Base-by-base conservation (phyloP, 2,113 vertebrate species). In the Ascaphus truei region DNA sequence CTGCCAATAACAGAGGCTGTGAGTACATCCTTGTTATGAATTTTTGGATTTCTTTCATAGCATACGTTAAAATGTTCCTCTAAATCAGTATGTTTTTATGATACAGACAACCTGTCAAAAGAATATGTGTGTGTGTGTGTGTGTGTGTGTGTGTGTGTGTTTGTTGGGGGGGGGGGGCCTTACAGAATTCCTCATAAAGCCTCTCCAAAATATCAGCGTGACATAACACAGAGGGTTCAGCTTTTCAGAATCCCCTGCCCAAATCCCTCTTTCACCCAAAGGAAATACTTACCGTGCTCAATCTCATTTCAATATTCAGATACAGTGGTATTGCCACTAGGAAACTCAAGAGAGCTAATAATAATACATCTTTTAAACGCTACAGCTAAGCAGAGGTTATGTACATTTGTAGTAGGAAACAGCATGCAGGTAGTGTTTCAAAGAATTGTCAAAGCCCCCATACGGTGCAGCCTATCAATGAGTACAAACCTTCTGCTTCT, bases 31-130 rank as follows among this genome's bases (percentile, higher is more conserved):
- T 53, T 55, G 26, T 41, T 55, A 43, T 31, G 43, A 43, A 53
- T 53, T 65, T 41, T 7, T 43, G 25, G n/a, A 66, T 55, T 55
- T 66, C 30, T 56, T 43, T 43, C 55, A 55, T 51, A 55, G n/a
- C 22, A 12, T 56, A 26, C 50, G 41, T 66, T 56, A 66, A 66
- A 31, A 50, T 23, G 29, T 7, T 25, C 30, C 36, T 31, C 45
- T 22, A 50, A 16, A 50, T 16, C 30, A 16, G 31, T 31, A 31
- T 23, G 61, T 63, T 63, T 48, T 62, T 62, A 30, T 43, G 20
- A 27, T 43, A 62, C 22, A 43, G 60, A 31, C 33, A 7, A 63
- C 30, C 50, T 8, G 20, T 20, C 22, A 34, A 9, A 27, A 62
- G 12, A 22, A 50, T 4, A 13, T 12, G 9, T 34, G 43, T 10